A percentile compares a stretch with the other conserved stretches of the same genome.
Conservation (phyloP, 2,888 invertebrate genomes). For the Seira sanloemensis region DNA sequence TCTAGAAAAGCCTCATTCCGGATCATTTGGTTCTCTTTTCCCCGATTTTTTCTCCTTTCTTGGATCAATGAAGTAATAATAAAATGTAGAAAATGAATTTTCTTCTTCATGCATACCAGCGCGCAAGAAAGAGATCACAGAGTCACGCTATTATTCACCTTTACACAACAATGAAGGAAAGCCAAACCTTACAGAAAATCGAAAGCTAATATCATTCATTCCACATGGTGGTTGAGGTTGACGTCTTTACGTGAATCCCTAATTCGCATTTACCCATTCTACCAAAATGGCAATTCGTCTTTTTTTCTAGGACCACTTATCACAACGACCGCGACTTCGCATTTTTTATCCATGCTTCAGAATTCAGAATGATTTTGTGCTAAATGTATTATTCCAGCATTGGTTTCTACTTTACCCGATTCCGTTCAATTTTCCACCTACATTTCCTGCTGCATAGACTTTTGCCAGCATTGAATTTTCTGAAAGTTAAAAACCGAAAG, state of each 20-base stretch:
- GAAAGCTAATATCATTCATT: slow-evolving; percentile 28
- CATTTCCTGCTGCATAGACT: too few relatives aligned
- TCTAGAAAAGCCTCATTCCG: slow-evolving; percentile 58
- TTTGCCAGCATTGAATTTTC: too few relatives aligned
- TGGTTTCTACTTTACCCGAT: slow-evolving; percentile 26
- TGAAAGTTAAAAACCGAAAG: too few relatives aligned
- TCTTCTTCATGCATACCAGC: slow-evolving; percentile 12
- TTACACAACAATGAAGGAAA: slow-evolving; percentile 15
- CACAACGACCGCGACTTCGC: neutral
- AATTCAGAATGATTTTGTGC: neutral
- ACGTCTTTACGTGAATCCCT: neutral
- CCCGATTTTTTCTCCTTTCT: slow-evolving; percentile 6
- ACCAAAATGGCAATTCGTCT: neutral
- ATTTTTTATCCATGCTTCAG: slow-evolving; percentile 11
- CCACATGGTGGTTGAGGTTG: slow-evolving; percentile 23
- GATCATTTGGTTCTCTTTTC: slow-evolving; percentile 59
- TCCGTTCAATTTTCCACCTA: too few relatives aligned
- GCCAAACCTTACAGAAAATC: slow-evolving; percentile 11
- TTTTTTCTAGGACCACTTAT: neutral
- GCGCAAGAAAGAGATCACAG: slow-evolving; percentile 34
- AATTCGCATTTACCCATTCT: slow-evolving; percentile 2
- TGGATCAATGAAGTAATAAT: slow-evolving; percentile 24
- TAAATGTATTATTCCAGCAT: slow-evolving; percentile 16
- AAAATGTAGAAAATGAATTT: slow-evolving; percentile 41
- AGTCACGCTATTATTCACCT: slow-evolving; percentile 35